Evolutionary conservation across 2,888 invertebrate genomes (phyloP).

Genomic region (Plutella xylostella): DNA sequence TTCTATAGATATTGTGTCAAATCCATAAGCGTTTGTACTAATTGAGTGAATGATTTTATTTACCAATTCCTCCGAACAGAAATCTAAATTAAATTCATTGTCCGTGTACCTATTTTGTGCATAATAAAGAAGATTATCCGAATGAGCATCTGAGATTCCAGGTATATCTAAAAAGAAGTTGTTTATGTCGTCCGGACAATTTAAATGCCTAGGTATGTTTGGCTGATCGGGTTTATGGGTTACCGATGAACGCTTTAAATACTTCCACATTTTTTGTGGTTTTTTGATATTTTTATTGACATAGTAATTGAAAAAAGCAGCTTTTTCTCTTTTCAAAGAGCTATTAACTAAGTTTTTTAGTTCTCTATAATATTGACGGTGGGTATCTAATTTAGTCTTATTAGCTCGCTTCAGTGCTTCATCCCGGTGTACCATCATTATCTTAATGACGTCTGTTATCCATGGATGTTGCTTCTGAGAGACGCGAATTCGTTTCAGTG

Average conservation of each 20-base stretch:
- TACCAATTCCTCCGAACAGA: not conserved
- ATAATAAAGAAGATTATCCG: not conserved
- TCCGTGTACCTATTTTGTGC: not conserved
- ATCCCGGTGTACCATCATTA: not conserved
- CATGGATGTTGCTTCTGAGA: not conserved
- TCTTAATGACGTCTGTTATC: not conserved
- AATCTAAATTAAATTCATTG: not conserved
- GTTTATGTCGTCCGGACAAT: not conserved
- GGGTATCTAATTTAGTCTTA: not conserved
- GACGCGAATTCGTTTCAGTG: not conserved
- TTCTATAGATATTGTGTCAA: not conserved
- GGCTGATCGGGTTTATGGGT: not conserved
- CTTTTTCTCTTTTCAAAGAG: not conserved
- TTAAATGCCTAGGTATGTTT: not conserved
- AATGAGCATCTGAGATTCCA: not conserved
- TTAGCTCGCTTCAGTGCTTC: not conserved
- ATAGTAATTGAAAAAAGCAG: not conserved
- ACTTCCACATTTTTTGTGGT: not conserved
- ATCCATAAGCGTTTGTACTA: not conserved
- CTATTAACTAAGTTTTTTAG: not conserved
- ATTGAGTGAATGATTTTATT: not conserved
- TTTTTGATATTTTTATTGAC: not conserved
- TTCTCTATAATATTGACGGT: not conserved
- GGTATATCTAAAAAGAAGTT: not conserved
- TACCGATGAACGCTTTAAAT: not conserved